Conservation (phyloP, 2,113 vertebrate genomes). For the Paratilapia polleni region DNA sequence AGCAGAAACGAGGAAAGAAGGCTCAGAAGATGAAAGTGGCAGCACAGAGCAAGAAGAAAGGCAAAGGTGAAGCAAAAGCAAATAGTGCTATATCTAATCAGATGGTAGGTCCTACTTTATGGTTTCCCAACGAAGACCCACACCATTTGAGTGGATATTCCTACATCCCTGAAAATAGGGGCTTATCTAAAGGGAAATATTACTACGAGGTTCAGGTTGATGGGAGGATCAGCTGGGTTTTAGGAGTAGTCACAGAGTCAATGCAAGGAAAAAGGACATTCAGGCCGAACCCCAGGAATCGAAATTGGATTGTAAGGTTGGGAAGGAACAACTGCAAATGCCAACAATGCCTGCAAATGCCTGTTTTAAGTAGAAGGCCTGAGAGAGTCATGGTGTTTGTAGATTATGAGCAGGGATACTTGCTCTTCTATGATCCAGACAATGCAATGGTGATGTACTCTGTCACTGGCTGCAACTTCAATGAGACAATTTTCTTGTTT, state of each 20-base stretch:
- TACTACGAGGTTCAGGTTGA: conserved; percentile 19
- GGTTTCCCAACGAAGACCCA: neutral
- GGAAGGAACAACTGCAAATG: neutral
- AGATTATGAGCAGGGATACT: conserved; percentile 39
- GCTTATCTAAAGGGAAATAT: conserved; percentile 27
- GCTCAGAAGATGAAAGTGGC: neutral
- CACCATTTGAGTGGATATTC: neutral
- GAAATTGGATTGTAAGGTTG: conserved; percentile 14
- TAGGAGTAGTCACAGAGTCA: conserved; percentile 13
- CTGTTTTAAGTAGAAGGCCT: neutral
- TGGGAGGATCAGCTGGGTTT: neutral
- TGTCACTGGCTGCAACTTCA: conserved; percentile 40
- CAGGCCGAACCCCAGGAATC: neutral
- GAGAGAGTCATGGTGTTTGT: conserved; percentile 35
- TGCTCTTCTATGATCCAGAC: conserved; percentile 56
- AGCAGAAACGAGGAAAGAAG: conserved; percentile 18
- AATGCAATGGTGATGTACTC: neutral
- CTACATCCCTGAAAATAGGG: neutral
- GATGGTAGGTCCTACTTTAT: neutral
- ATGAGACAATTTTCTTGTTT: conserved; percentile 34
- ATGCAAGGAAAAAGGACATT: neutral
- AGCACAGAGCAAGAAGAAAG: neutral
- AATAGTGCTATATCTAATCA: neutral
- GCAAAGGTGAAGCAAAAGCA: neutral
- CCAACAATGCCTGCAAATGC: neutral